Conservation (phyloP, 2,113 vertebrate species). For the Nothocercus nigrocapillus region DNA sequence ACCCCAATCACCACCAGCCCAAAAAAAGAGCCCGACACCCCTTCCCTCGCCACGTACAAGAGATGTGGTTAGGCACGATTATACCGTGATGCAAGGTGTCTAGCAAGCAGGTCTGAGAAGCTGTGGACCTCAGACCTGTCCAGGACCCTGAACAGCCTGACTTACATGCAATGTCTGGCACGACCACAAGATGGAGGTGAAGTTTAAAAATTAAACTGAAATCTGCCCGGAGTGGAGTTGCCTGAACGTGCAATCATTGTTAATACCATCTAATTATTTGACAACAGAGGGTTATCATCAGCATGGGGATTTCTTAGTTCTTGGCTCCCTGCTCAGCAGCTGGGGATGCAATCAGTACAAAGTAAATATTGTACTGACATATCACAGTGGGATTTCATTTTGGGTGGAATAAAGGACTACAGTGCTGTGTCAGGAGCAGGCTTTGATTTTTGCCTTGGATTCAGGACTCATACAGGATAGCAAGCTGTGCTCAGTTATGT, state of each 20-base stretch:
- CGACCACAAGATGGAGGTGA: slow-evolving; percentile 65
- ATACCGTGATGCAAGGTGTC: fast-evolving
- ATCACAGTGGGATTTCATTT: neutral
- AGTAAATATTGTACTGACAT: slow-evolving; percentile 2
- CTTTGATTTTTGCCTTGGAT: slow-evolving; percentile 1
- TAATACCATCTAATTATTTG: neutral
- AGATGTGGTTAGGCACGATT: neutral
- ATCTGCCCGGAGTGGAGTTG: fast-evolving
- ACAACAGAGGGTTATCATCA: neutral
- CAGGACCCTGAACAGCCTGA: fast-evolving
- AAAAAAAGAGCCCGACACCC: neutral
- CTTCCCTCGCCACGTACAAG: fast-evolving
- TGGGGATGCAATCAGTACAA: neutral
- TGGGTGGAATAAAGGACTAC: slow-evolving; percentile 1
- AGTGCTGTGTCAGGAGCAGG: neutral
- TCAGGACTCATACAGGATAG: neutral
- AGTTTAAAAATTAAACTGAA: slow-evolving; percentile 34
- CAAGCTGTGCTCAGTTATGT: neutral
- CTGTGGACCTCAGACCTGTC: neutral
- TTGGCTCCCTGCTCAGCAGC: neutral
- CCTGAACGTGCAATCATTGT: neutral
- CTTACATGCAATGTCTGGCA: neutral
- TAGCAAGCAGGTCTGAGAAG: neutral
- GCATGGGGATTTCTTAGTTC: neutral
- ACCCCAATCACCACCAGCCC: fast-evolving